A percentile compares a stretch with the other conserved stretches of the same genome.
Conservation (phyloP, 2,797 vertebrate species). For the Sebastes trivittatus region DNA sequence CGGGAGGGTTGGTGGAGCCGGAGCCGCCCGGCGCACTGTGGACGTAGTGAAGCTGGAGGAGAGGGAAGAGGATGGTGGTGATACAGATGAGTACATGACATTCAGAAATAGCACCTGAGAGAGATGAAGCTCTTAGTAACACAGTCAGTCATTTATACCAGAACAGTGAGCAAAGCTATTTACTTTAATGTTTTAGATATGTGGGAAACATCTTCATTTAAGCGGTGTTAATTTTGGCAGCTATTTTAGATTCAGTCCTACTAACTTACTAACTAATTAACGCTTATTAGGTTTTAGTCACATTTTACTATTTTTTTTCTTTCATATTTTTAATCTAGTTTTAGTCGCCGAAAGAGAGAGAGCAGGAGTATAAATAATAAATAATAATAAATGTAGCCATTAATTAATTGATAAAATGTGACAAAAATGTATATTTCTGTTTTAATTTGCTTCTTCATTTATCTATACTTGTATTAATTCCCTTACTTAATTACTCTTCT, state of each 20-base stretch:
- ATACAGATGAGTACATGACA: not conserved
- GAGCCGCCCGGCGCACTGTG: conserved; percentile 93
- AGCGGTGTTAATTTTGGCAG: not conserved
- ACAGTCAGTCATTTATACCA: not conserved
- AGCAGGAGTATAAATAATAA: too few species aligned
- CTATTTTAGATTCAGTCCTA: not conserved
- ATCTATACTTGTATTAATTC: too few species aligned
- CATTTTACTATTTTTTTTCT: not conserved
- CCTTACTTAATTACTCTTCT: too few species aligned
- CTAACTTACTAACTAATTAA: too few species aligned
- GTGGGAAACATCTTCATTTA: not conserved
- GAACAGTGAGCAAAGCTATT: not conserved
- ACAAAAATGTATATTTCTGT: too few species aligned
- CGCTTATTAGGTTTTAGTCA: not conserved
- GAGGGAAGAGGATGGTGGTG: not conserved
- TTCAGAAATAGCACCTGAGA: not conserved
- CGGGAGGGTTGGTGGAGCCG: conserved; percentile 92
- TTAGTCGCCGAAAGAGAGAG: not conserved
- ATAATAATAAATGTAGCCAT: too few species aligned
- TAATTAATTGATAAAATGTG: too few species aligned
- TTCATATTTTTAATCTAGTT: not conserved
- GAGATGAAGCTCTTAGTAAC: not conserved
- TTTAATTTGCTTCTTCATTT: too few species aligned
- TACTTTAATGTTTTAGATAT: not conserved
- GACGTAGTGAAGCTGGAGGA: conserved; percentile 92